These are phyloP conservation scores for Timema podura DNA, from an alignment of 2,888 invertebrate species.

Conservation along the genomic window DNA sequence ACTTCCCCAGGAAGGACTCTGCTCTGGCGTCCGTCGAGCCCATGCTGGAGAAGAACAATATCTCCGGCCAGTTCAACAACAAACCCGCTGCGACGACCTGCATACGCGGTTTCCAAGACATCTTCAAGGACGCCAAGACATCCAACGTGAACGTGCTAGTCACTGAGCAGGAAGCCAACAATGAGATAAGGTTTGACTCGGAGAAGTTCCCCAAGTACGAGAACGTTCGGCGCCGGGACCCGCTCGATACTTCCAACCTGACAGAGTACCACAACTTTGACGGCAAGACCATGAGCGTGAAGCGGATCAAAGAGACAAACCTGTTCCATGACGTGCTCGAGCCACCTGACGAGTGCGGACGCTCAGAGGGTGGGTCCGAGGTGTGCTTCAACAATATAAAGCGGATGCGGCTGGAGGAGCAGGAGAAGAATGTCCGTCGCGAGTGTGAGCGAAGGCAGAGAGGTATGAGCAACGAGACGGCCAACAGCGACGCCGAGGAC, in stretches of 20 bases:
- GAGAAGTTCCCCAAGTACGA: constrained; percentile 55
- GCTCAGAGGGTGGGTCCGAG: not conserved
- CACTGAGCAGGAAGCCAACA: constrained; percentile 45
- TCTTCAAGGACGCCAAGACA: constrained; percentile 55
- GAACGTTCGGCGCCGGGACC: constrained; percentile 41
- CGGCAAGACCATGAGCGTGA: constrained; percentile 44
- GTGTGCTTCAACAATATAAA: constrained; percentile 40
- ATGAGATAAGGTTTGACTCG: constrained; percentile 52
- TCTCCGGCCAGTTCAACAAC: constrained; percentile 38
- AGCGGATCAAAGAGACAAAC: constrained; percentile 51
- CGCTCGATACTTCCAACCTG: constrained; percentile 45
- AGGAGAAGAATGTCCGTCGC: constrained; percentile 41
- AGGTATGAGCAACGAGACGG: constrained; percentile 32
- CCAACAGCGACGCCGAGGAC: constrained; percentile 11
- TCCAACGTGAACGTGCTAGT: constrained; percentile 55
- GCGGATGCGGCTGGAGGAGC: constrained; percentile 44
- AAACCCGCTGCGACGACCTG: constrained; percentile 37
- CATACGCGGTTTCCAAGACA: constrained; percentile 46
- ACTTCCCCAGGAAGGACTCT: constrained; percentile 12
- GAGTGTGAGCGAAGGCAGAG: constrained; percentile 36
- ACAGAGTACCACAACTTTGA: constrained; percentile 47
- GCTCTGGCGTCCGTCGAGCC: constrained; percentile 12
- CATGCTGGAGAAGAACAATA: constrained; percentile 35
- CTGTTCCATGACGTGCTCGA: constrained; percentile 31
- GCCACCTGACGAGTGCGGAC: constrained; percentile 15